Evolutionary conservation across 2,113 vertebrate genomes (phyloP).

Genomic region (Urocynchramus pylzowi): DNA sequence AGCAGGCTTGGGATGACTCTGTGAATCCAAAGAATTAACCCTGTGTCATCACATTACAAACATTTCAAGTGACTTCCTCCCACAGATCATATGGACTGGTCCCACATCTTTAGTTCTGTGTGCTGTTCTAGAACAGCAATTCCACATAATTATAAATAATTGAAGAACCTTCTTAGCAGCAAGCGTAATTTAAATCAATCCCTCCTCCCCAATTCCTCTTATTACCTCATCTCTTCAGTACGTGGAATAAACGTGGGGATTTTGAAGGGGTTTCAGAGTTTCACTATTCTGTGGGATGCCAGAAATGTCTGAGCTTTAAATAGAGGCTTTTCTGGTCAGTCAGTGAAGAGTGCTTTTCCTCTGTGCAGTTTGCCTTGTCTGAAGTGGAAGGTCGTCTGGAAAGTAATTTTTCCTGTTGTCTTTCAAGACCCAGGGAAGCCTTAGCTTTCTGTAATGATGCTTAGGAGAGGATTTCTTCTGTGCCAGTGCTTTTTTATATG

Average conservation of each 20-base stretch:
- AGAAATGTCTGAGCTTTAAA: not conserved
- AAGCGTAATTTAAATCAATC: not conserved
- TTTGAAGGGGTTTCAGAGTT: not conserved
- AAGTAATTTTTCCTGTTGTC: not conserved
- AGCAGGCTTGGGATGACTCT: not conserved
- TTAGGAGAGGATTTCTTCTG: not conserved
- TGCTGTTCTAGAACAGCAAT: not conserved
- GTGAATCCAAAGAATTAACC: not conserved
- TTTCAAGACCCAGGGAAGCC: not conserved
- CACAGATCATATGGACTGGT: not conserved
- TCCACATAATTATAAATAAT: not conserved
- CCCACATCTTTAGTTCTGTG: not conserved
- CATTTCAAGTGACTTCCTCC: not conserved
- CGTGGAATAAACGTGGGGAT: not conserved
- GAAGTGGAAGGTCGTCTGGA: not conserved
- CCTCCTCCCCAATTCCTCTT: not conserved
- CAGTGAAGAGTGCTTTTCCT: not conserved
- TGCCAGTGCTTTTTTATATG: not conserved
- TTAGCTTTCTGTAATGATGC: not conserved
- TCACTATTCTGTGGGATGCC: not conserved
- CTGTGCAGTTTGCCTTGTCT: not conserved
- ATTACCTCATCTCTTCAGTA: not conserved
- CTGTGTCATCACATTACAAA: not conserved
- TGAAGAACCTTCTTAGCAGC: not conserved
- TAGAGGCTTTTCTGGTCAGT: not conserved